Evolutionary conservation across 2,113 vertebrate genomes (phyloP), one percentile per base, ranked within the genome.

Genomic region (Tragelaphus scriptus): DNA sequence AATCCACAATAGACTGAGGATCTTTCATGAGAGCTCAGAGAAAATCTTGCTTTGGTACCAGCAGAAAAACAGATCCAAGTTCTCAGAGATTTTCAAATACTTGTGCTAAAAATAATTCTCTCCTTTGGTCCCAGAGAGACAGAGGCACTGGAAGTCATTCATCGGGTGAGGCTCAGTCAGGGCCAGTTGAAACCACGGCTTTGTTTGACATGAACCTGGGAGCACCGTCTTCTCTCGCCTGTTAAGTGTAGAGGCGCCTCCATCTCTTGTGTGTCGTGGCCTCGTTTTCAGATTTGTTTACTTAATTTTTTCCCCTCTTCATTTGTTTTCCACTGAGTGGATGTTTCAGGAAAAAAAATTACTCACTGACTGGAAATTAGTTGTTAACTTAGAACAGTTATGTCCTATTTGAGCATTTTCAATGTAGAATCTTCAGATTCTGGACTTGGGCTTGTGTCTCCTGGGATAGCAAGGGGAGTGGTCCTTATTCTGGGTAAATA

Each of bases 11-110:
- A 94, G 71, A 77, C 89, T 23, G 94, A 59, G 71, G 87, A 40
- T 59, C 61, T 95, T 97, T 93, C 95, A 92, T 93, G 82, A 96
- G 80, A 87, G 44, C 89, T 61, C 93, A 28, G 91, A 16, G 86
- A 80, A 90, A 97, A 97, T 36, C 88, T 97, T 96, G 95, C 91
- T 96, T 95, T 97, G 97, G 97, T 98, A 98, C 95, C 93, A 95
- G 84, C 53, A 68, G 93, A 94, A 96, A 75, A 97, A 81, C 86
- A 90, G 95, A 93, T 98, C 95, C 96, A 98, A 97, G 87, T 97
- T 98, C 96, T 98, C 98, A 96, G 97, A 95, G 80, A 94, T 97
- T 98, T 98, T 97, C 96, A 98, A 97, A 98, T 95, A 98, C 79
- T 84, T 98, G 89, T 87, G 95, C 98, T 98, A 98, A 98, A 98